phyloP scores from a whole-genome alignment of 2,113 vertebrate species.

The Numida meleagris region DNA sequence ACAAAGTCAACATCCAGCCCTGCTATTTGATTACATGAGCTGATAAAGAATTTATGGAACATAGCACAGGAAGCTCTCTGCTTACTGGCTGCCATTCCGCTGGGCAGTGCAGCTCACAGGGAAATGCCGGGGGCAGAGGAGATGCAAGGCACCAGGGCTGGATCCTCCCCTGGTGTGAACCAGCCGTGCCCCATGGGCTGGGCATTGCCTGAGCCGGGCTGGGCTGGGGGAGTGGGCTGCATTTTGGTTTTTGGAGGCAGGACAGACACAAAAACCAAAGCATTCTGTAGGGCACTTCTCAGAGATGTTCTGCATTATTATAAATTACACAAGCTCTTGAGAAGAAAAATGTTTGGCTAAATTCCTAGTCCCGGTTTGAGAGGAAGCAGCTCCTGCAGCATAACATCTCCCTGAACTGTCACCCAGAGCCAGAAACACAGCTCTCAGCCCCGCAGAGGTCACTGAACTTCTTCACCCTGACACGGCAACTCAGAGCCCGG shows the following conservation, averaged over 20 bases:
- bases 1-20: constrained; percentile 66
- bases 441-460: background rate
- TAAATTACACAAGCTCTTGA: background rate
- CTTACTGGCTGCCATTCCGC: background rate
- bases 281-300: background rate
- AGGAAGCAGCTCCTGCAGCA: background rate
- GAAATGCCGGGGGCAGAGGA: constrained; percentile 7
- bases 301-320: background rate
- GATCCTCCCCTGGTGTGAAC: background rate
- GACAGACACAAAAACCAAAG: background rate
- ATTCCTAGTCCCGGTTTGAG: background rate
- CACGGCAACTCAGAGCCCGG: background rate
- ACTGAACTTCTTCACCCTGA: background rate
- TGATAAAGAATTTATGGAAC: constrained; percentile 48
- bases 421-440: background rate
- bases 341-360: background rate
- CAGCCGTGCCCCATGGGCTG: background rate
- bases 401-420: background rate
- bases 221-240: background rate
- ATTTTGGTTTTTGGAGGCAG: background rate
- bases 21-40: constrained; percentile 63
- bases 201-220: background rate
- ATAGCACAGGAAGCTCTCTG: constrained; percentile 26
- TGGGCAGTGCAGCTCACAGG: background rate
- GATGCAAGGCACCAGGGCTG: background rate